Evolutionary conservation across 2,888 invertebrate genomes (phyloP).

Genomic region (Megaustenia siamemsis): DNA sequence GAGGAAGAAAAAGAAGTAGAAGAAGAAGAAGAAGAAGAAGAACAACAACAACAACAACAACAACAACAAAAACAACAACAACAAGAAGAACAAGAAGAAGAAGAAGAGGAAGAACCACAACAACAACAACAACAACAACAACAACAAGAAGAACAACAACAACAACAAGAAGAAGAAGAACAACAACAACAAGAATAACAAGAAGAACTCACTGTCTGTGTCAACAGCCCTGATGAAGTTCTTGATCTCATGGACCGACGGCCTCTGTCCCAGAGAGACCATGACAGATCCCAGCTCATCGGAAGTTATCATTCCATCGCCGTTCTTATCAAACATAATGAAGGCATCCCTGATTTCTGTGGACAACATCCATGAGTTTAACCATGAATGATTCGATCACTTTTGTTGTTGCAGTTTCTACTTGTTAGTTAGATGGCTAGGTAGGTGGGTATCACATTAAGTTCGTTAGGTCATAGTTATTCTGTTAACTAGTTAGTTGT

Average conservation of each 20-base stretch:
- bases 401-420: background rate
- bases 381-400: background rate
- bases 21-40: too few species aligned
- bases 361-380: slow-evolving; percentile 6
- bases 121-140: too few species aligned
- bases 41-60: too few species aligned
- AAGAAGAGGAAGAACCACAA: too few species aligned
- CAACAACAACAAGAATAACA: background rate
- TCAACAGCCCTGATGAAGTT: slow-evolving; percentile 72
- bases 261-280: slow-evolving; percentile 74
- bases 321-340: slow-evolving; percentile 74
- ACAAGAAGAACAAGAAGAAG: too few species aligned
- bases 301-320: slow-evolving; percentile 74
- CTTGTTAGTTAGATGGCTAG: too few species aligned
- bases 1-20: too few species aligned
- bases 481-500: too few species aligned
- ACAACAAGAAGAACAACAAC: background rate
- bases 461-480: too few species aligned
- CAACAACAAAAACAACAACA: too few species aligned
- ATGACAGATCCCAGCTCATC: slow-evolving; percentile 76
- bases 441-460: too few species aligned
- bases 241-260: slow-evolving; percentile 71
- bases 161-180: background rate
- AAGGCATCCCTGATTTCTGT: slow-evolving; percentile 75
- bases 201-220: slow-evolving; percentile 69